These are phyloP conservation scores for Archilochus colubris DNA, from an alignment of 2,113 vertebrate species.

Conservation along the genomic window DNA sequence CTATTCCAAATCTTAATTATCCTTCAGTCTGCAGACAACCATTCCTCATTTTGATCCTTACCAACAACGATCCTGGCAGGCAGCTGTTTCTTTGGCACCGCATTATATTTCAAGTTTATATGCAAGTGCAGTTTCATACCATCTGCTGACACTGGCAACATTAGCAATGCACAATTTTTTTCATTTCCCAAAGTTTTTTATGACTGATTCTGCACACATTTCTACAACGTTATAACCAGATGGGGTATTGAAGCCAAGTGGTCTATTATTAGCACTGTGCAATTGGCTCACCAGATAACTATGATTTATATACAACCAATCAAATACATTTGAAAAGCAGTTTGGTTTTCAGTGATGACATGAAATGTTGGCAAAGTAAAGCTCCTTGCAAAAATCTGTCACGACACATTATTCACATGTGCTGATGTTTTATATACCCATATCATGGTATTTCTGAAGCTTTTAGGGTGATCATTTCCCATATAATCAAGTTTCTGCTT, in stretches of 20 bases:
- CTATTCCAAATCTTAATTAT: background rate
- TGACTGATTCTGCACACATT: background rate
- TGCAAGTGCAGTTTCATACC: background rate
- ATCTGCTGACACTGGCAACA: background rate
- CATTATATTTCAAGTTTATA: background rate
- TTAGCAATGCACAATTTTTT: background rate
- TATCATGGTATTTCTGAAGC: background rate
- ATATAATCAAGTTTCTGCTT: background rate
- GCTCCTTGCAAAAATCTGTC: constrained; percentile 1
- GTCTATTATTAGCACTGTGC: background rate
- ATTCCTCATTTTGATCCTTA: background rate
- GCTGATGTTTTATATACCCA: background rate
- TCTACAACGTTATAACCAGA: background rate
- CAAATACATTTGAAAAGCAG: background rate
- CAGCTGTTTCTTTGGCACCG: background rate
- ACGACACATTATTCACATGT: background rate
- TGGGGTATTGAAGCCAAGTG: background rate
- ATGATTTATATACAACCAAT: background rate
- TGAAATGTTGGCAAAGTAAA: background rate
- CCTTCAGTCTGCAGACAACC: background rate
- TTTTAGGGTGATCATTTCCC: background rate
- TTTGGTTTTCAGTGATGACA: background rate
- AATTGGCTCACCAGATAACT: background rate
- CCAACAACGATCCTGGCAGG: background rate
- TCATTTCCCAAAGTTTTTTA: background rate